A percentile compares a stretch with the other conserved stretches of the same genome.
These are phyloP conservation scores for Pseudorhiza aurosa DNA, from an alignment of 30 jellyfish, hydroid and myxozoan genomes.

Conservation along the genomic window DNA sequence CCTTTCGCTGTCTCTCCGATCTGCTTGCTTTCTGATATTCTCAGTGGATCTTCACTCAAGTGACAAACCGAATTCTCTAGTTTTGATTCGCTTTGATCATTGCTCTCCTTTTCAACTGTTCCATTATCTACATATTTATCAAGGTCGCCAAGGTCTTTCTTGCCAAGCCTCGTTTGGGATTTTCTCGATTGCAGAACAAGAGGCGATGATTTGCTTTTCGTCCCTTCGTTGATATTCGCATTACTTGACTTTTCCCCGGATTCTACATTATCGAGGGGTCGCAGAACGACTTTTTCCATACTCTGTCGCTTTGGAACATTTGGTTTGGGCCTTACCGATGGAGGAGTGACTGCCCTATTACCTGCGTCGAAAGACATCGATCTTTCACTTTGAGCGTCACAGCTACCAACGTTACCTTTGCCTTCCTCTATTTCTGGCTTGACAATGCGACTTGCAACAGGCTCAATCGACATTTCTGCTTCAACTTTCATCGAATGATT, in stretches of 20 bases:
- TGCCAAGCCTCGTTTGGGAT: not conserved
- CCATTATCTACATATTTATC: not conserved
- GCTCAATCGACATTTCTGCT: not conserved
- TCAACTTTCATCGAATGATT: no score
- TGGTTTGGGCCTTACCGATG: slow-evolving; percentile 59
- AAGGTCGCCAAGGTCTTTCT: not conserved
- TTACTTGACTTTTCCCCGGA: not conserved
- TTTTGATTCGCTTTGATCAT: no score
- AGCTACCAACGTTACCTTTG: not conserved
- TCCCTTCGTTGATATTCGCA: not conserved
- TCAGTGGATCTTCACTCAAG: no score
- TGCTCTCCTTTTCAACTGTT: not conserved
- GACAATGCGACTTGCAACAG: slow-evolving; percentile 15
- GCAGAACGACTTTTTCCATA: slow-evolving; percentile 10
- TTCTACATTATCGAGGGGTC: not conserved
- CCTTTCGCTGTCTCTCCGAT: no score
- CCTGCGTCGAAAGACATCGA: not conserved
- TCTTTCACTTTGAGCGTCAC: not conserved
- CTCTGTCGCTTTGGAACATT: slow-evolving; percentile 38
- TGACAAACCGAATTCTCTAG: no score
- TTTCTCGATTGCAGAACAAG: not conserved
- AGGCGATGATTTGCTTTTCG: not conserved
- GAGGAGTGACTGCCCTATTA: slow-evolving; percentile 18
- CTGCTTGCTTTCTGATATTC: no score
- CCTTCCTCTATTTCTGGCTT: not conserved